A percentile compares a stretch with the other conserved stretches of the same genome.
phyloP scores from a whole-genome alignment of 2,888 invertebrate species.

The Heliconius charithonia region DNA sequence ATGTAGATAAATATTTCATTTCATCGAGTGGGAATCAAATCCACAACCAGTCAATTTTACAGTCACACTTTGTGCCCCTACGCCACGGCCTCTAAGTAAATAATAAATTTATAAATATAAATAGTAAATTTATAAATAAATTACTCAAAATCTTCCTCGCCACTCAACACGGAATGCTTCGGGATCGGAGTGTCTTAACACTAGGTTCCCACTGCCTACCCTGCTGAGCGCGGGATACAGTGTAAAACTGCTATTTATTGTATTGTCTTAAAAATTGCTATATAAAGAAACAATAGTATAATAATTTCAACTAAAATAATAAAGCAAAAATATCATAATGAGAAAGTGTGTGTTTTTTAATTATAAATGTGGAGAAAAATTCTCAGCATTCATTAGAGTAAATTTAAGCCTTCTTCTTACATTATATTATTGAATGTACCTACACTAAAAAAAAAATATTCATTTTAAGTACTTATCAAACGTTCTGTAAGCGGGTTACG shows the following conservation, averaged over 20 bases:
- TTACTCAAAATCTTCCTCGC: neutral
- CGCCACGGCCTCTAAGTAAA: too few species aligned
- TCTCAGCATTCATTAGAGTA: conserved; percentile 7
- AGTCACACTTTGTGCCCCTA: too few species aligned
- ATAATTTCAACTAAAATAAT: neutral
- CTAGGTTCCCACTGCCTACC: too few species aligned
- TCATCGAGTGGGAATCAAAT: too few species aligned
- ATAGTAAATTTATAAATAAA: neutral
- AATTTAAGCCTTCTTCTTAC: neutral
- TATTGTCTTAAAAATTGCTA: neutral
- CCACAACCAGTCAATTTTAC: too few species aligned
- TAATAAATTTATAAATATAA: neutral
- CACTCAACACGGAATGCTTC: too few species aligned
- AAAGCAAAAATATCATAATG: neutral
- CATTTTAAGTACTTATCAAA: neutral
- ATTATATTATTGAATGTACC: neutral
- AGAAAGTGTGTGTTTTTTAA: neutral
- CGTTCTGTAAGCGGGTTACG: neutral
- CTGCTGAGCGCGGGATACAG: too few species aligned
- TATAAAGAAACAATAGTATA: neutral
- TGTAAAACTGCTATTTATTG: neutral
- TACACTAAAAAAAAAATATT: too few species aligned
- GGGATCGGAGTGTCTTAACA: too few species aligned
- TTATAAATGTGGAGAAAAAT: neutral
- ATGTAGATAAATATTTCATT: too few species aligned